Evolutionary conservation across 2,888 invertebrate genomes (phyloP).

Genomic region (Drosophila parthenogenetica): DNA sequence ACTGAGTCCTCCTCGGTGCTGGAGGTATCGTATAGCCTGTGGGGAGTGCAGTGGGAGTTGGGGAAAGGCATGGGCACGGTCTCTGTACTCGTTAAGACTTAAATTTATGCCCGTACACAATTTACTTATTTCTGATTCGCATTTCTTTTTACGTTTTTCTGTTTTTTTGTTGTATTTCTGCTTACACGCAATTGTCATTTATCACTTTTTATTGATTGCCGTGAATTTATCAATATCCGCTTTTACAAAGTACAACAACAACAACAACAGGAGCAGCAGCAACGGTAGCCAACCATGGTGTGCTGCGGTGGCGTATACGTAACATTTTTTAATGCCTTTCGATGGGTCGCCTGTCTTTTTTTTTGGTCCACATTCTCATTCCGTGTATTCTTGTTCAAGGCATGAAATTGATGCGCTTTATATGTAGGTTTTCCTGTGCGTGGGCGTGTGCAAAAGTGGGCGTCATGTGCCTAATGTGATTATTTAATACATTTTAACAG

Average conservation of each 20-base stretch:
- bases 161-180: conserved; percentile 33
- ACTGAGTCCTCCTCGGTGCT: conserved; percentile 10
- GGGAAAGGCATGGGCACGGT: conserved; percentile 4
- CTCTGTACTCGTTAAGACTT: conserved; percentile 63
- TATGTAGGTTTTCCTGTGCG: conserved; percentile 30
- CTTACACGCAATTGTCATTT: conserved; percentile 78
- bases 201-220: conserved; percentile 80
- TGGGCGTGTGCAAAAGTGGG: conserved; percentile 24
- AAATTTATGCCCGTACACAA: conserved; percentile 68
- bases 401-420: conserved; percentile 77
- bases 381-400: conserved; percentile 63
- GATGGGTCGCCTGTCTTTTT: conserved; percentile 39
- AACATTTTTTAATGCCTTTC: conserved; percentile 76
- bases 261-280: conserved; percentile 35
- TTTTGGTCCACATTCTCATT: conserved; percentile 14
- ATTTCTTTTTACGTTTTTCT: conserved; percentile 35
- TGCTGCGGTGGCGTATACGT: conserved; percentile 61
- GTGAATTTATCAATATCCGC: conserved; percentile 79
- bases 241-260: conserved; percentile 61
- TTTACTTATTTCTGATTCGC: conserved; percentile 60
- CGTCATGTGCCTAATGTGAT: conserved; percentile 73
- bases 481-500: conserved; percentile 66
- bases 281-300: conserved; percentile 55
- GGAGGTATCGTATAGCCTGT: not conserved
- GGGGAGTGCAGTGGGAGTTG: not conserved